phyloP scores from a whole-genome alignment of 2,888 invertebrate species.

The Elegia similella region DNA sequence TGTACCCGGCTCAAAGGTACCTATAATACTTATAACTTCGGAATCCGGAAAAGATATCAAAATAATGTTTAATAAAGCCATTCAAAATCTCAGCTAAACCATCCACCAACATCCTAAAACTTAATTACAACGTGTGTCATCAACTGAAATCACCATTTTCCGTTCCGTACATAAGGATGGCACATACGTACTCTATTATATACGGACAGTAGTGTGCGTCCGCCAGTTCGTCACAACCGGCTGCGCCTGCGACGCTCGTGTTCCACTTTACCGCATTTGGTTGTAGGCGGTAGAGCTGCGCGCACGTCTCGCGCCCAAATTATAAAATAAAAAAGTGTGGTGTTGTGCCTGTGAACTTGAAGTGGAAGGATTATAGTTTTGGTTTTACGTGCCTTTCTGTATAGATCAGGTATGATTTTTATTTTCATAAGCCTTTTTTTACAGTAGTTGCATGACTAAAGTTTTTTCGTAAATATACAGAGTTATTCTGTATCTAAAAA shows the following conservation, averaged over 20 bases:
- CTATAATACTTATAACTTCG: too few species aligned
- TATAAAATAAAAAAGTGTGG: constrained; percentile 16
- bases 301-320: constrained; percentile 45
- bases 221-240: constrained; percentile 48
- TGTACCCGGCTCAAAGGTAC: too few species aligned
- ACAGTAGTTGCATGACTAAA: not conserved
- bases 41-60: too few species aligned
- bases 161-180: constrained; percentile 65
- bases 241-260: constrained; percentile 64
- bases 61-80: not conserved
- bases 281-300: constrained; percentile 44
- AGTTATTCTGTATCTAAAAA: not conserved
- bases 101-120: constrained; percentile 23
- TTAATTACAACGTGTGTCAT: constrained; percentile 35
- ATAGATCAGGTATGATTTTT: not conserved
- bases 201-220: constrained; percentile 46
- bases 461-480: not conserved
- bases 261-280: constrained; percentile 80
- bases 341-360: constrained; percentile 9
- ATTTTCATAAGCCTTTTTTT: not conserved
- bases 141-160: constrained; percentile 61
- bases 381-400: not conserved
- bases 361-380: constrained; percentile 11
- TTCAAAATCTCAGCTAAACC: not conserved
- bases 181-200: constrained; percentile 33